Percentiles rank a stretch among this genome's conserved stretches.
Conservation (phyloP, 2,113 vertebrate species). For the Tichodroma muraria region DNA sequence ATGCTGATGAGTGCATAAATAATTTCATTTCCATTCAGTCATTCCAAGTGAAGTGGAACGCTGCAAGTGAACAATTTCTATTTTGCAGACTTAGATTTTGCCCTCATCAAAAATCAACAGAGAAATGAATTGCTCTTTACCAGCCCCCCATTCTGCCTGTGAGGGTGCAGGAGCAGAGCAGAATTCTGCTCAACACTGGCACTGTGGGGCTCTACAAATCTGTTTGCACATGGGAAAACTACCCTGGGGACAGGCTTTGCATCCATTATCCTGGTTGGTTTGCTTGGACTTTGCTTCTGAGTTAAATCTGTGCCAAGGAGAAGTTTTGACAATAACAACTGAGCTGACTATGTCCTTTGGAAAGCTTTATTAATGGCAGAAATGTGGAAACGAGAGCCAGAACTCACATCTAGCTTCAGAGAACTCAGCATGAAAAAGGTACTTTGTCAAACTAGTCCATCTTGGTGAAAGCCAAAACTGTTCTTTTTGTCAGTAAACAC, state of each 20-base stretch:
- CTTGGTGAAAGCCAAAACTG: not conserved
- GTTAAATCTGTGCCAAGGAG: not conserved
- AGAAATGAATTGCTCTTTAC: not conserved
- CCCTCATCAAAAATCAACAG: not conserved
- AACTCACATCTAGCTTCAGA: not conserved
- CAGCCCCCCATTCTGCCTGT: not conserved
- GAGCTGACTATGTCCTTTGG: not conserved
- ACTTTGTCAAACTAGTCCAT: not conserved
- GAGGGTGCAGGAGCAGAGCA: not conserved
- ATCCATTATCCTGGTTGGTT: not conserved
- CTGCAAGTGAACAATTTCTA: not conserved
- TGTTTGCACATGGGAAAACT: not conserved
- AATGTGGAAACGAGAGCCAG: not conserved
- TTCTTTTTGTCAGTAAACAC: not conserved
- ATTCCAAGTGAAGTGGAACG: not conserved
- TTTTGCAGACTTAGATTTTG: not conserved
- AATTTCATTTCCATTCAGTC: conserved; percentile 28
- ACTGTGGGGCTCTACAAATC: not conserved
- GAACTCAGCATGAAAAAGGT: not conserved
- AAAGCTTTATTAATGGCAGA: not conserved
- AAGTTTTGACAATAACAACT: not conserved
- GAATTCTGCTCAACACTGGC: not conserved
- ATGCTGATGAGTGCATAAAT: conserved; percentile 41
- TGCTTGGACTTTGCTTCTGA: not conserved
- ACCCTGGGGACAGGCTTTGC: not conserved